phyloP scores from a whole-genome alignment of 2,888 invertebrate genomes.

The Drosophila atroscutellata region DNA sequence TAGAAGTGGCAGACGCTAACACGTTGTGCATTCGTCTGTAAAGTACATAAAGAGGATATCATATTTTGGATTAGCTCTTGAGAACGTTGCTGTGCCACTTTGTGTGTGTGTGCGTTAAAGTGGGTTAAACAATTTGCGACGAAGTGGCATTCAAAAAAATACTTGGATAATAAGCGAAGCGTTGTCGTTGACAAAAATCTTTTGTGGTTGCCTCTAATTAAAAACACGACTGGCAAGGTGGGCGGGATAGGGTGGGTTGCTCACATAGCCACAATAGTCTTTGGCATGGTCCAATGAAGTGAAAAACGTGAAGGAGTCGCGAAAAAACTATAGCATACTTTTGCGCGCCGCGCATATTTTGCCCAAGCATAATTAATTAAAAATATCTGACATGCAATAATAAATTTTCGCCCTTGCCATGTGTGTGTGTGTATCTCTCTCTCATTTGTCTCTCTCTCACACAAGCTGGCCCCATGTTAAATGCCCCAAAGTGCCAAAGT shows the following conservation, averaged over 20 bases:
- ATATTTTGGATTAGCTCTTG: slow-evolving; percentile 63
- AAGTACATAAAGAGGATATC: slow-evolving; percentile 52
- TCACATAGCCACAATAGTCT: slow-evolving; percentile 27
- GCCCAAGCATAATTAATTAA: slow-evolving; percentile 75
- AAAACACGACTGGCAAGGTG: slow-evolving; percentile 47
- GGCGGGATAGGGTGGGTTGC: not conserved
- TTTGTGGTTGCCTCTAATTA: slow-evolving; percentile 79
- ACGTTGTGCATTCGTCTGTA: slow-evolving; percentile 58
- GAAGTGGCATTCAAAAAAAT: slow-evolving; percentile 31
- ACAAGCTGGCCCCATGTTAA: slow-evolving; percentile 36
- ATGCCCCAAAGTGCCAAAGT: slow-evolving; percentile 69
- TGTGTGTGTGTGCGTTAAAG: slow-evolving; percentile 35
- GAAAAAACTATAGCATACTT: slow-evolving; percentile 74
- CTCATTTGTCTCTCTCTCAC: not conserved
- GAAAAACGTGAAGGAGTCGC: slow-evolving; percentile 17
- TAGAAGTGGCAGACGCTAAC: slow-evolving; percentile 6
- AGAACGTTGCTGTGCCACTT: slow-evolving; percentile 31
- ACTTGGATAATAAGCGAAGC: slow-evolving; percentile 23
- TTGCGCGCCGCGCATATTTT: slow-evolving; percentile 70
- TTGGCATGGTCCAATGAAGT: slow-evolving; percentile 66
- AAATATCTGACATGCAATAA: slow-evolving; percentile 75
- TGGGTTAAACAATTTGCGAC: slow-evolving; percentile 57
- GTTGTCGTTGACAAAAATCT: slow-evolving; percentile 66
- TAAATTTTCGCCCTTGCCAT: slow-evolving; percentile 57
- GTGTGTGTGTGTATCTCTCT: slow-evolving; percentile 14